Evolutionary conservation across 2,888 invertebrate species (phyloP).

Genomic region (Ephialtes manifestator): DNA sequence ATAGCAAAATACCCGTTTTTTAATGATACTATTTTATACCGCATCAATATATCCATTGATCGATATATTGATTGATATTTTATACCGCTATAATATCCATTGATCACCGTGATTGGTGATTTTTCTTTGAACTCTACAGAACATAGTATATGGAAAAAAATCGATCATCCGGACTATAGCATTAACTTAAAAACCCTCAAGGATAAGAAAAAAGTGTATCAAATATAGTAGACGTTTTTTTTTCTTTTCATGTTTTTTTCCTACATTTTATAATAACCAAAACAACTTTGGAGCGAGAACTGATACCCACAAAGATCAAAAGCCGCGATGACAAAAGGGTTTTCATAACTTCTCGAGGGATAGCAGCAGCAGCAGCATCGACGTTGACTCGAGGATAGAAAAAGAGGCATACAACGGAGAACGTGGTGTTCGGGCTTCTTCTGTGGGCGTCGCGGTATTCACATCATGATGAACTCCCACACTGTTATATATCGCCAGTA

Average conservation of each 20-base stretch:
- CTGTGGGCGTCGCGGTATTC: conserved; percentile 12
- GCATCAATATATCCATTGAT: no score
- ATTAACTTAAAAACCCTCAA: not conserved
- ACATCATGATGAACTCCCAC: not conserved
- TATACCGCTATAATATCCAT: not conserved
- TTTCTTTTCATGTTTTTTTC: not conserved
- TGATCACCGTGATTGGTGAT: not conserved
- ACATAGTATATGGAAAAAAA: not conserved
- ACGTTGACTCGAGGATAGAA: not conserved
- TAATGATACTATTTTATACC: no score
- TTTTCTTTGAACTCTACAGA: not conserved
- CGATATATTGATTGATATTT: no score
- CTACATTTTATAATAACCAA: not conserved
- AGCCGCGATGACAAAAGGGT: conserved; percentile 5
- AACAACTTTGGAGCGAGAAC: not conserved
- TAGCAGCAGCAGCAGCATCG: not conserved
- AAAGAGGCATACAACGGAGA: not conserved
- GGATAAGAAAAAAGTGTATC: not conserved
- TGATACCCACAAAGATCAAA: conserved; percentile 1
- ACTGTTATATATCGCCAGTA: not conserved
- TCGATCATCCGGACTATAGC: not conserved
- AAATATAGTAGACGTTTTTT: not conserved
- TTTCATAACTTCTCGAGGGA: not conserved
- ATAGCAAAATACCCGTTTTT: no score
- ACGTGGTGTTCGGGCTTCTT: not conserved